Base-by-base conservation (phyloP, 2,888 invertebrate species). In the Ariolimax columbianus region DNA sequence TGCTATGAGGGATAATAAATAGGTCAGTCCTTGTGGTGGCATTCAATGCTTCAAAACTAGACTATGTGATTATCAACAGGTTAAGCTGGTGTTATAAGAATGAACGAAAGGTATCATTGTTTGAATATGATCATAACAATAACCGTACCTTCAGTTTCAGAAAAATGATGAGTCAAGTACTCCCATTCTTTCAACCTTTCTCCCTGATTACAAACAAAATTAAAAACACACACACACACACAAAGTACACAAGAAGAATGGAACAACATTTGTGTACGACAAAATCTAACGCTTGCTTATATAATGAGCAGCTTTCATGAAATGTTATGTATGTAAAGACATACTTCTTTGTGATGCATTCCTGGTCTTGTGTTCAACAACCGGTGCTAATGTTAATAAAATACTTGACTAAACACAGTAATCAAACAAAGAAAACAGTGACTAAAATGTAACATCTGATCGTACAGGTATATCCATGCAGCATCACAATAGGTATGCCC, bases 131-230 rank as follows among this genome's bases (percentile, higher is more conserved):
- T 84, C 77, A 33, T 66, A 81, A 75, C 75, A 85, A 81, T 85
- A 77, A 68, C 81, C 81, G 77, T 85, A 43, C 81, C 77, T 85
- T 81, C 85, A 77, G 75, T 85, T 70, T 72, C n/a, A 70, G 63
- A 68, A 47, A 77, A 23, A 59, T 79, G 38, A 59, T 36, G 23
- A 43, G 59, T 63, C 26, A 43, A 75, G 40, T n/a, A n/a, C n/a
- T n/a, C n/a, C n/a, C n/a, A 80, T 38, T 72, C 80, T 77, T 55
- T 68, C 51, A 68, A 66, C 14, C 26, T 36, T 40, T 84, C 79
- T 59, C 79, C 79, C 84, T 72, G 55, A 59, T 79, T 84, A 63
- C 68, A 83, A 83, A 83, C 68, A 51, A 55, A 77, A 77, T 26
- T 7, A 83, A 17, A 36, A 77, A 23, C 36, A 70, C 40, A 83